Evolutionary conservation across 2,888 invertebrate species (phyloP), one percentile per base, ranked within the genome.

Genomic region (Aphodius granarius): DNA sequence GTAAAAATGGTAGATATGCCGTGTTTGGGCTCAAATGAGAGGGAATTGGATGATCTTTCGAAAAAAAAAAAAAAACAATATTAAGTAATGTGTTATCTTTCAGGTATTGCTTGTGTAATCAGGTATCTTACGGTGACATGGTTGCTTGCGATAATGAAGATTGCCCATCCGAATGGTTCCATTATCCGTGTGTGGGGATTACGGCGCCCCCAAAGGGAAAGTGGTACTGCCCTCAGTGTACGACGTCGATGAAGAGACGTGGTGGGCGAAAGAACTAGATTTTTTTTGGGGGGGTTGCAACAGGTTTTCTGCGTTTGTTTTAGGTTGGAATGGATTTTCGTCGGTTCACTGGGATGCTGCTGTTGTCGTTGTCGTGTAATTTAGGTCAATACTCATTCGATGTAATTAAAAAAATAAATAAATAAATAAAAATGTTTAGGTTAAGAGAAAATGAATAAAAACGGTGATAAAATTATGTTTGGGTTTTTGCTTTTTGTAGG

Each of bases 141-240:
- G 98, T 99, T 66, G 99, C 98, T 78, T 99, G 99, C 89, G 99
- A 99, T 89, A 98, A 98, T 87, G 95, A 95, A 86, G 95, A 97
- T 95, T 99, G 99, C 87, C 97, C 97, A 0, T 97, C 96, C 84
- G 98, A 99, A 87, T 99, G 99, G 99, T 99, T 99, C 89, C 99
- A 99, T 89, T 99, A 98, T 89, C 95, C 95, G 5, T 99, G 99
- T 87, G 99, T 99, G 72, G 97, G 96, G 71, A 95, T 99, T 81
- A 95, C 95, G 0, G 95, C 97, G 74, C 96, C 98, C 66, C 99
- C 99, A 0, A 97, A 97, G 87, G 98, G 98, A 75, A 98, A 98
- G 87, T 99, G 99, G 99, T 99, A 95, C 87, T 99, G 99, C 86
- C 97, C 98, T 0, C 96, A 96, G 84, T 99, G 99, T 87, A 93